Evolutionary conservation across 53 echinoderm and acorn worm genomes (phyloP), one percentile per base, ranked within the genome.

Genomic region (Henricia sp.): DNA sequence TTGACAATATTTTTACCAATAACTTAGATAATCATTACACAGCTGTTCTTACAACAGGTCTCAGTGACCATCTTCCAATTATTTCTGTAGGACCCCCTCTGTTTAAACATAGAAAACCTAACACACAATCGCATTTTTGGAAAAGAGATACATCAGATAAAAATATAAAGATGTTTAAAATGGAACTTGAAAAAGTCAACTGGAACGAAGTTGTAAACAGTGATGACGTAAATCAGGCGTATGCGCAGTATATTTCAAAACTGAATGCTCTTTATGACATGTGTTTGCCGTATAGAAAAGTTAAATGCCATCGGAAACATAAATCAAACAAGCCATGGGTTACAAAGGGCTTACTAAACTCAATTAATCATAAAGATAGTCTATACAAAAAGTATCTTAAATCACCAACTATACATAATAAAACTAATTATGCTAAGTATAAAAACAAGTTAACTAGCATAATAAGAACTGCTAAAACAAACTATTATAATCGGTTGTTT

Each of bases 1-100:
- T 69, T 25, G 50, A 46, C 30, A 70, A 48, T 48, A 70, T 70
- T 46, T 0, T 70, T 11, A 70, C 71, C 13, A 46, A 70, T 27
- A 29, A 38, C 28, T 19, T 46, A 16, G 71, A 27, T 16, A 12
- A 11, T 26, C 50, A 46, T 28, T 70, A 12, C 4, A 50, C 71
- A 6, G 40, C n/a, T 29, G 23, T 67, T 19, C 0, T 38, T 1
- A 33, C 39, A 39, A 29, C 67, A 4, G 40, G 25, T 48, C 25
- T 36, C 37, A 17, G 46, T 28, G 44, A 44, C 32, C 71, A 70
- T 26, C 50, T 70, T 3, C 71, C 50, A 28, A 48, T 70, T 16
- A 28, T 70, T 48, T 4, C 28, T 46, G 19, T 70, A 46, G 50
- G 44, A 3, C 13, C 39, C n/a, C 27, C 43, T 63, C 12, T 60